Evolutionary conservation across 2,888 invertebrate species (phyloP).

Genomic region (Osmoderma eremita): DNA sequence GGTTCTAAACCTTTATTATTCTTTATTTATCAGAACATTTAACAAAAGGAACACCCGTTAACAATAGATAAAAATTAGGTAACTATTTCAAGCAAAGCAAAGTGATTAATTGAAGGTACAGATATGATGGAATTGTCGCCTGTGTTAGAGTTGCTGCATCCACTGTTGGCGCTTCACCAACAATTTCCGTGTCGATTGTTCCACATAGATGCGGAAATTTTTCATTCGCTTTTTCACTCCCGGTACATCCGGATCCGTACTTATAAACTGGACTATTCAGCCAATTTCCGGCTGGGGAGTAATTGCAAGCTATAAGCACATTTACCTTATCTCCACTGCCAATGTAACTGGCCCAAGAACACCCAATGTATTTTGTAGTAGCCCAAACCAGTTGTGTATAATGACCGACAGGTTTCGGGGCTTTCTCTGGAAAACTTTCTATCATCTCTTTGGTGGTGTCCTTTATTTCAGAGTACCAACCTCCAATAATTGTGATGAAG

Average conservation of each 20-base stretch:
- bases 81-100: no score
- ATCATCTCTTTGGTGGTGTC: neutral
- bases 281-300: conserved; percentile 23
- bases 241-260: conserved; percentile 2
- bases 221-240: neutral
- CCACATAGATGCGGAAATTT: neutral
- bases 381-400: conserved; percentile 35
- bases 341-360: conserved; percentile 15
- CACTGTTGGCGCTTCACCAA: no score
- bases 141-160: no score
- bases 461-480: conserved; percentile 8
- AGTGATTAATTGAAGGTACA: no score
- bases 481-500: neutral
- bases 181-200: no score
- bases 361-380: conserved; percentile 15
- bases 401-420: neutral
- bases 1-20: no score
- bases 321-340: neutral
- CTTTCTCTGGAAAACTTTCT: neutral
- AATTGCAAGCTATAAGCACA: conserved; percentile 21
- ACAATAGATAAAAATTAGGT: no score
- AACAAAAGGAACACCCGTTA: no score
- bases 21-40: no score
- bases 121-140: no score
- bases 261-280: neutral